A percentile compares a stretch with the other conserved stretches of the same genome.
phyloP scores from a whole-genome alignment of 2,888 invertebrate genomes.

The Amphipyra tragopoginis region DNA sequence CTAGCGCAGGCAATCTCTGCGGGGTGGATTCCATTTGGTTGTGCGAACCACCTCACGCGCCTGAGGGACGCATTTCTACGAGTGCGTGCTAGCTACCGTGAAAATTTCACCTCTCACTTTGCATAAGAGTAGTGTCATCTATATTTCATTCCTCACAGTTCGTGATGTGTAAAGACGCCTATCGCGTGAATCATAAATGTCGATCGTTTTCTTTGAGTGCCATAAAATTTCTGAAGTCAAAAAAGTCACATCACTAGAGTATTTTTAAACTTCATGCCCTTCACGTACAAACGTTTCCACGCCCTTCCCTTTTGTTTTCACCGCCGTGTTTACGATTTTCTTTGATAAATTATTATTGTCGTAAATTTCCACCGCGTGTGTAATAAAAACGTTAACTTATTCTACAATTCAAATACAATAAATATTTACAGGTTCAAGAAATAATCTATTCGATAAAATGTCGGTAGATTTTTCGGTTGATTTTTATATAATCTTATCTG shows the following conservation, averaged over 20 bases:
- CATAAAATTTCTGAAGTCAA: slow-evolving; percentile 74
- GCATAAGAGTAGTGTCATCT: slow-evolving; percentile 82
- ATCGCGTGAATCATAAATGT: slow-evolving; percentile 85
- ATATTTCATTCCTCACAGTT: slow-evolving; percentile 79
- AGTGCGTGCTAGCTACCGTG: slow-evolving; percentile 77
- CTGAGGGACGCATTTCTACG: slow-evolving; percentile 77
- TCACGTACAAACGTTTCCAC: slow-evolving; percentile 61
- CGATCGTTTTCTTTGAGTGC: slow-evolving; percentile 78
- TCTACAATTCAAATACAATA: slow-evolving; percentile 60
- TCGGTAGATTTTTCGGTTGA: slow-evolving; percentile 60
- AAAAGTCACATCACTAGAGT: slow-evolving; percentile 62
- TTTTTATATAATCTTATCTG: slow-evolving; percentile 68
- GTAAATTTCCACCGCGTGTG: slow-evolving; percentile 62
- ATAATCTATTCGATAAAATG: slow-evolving; percentile 42
- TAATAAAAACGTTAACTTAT: slow-evolving; percentile 62
- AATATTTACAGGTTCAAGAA: slow-evolving; percentile 53
- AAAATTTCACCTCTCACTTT: slow-evolving; percentile 83
- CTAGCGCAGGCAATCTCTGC: slow-evolving; percentile 84
- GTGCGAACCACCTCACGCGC: slow-evolving; percentile 70
- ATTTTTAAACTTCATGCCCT: slow-evolving; percentile 66
- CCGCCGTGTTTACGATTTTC: slow-evolving; percentile 60
- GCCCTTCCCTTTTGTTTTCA: slow-evolving; percentile 59
- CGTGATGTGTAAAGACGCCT: slow-evolving; percentile 80
- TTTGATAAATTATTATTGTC: slow-evolving; percentile 63
- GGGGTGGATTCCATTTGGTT: slow-evolving; percentile 81